These are phyloP conservation scores for Lepidothrix coronata DNA, from an alignment of 2,113 vertebrate species.

Conservation along the genomic window DNA sequence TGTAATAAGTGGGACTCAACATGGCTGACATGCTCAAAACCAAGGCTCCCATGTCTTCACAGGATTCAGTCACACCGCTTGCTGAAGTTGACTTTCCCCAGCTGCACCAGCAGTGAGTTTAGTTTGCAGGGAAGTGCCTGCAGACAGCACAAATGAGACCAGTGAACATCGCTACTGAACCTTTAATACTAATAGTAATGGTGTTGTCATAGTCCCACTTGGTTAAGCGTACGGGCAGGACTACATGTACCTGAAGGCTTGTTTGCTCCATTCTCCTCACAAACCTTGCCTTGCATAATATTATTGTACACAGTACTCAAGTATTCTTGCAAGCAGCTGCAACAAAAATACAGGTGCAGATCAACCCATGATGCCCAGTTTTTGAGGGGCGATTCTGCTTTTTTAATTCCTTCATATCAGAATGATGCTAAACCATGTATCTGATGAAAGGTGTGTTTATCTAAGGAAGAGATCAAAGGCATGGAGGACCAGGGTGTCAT, in stretches of 20 bases:
- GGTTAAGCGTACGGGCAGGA: background rate
- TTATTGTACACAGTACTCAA: background rate
- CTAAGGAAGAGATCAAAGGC: background rate
- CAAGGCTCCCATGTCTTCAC: background rate
- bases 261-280: background rate
- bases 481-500: background rate
- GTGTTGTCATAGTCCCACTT: background rate
- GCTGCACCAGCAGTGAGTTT: background rate
- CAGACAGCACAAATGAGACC: background rate
- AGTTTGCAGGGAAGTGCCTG: background rate
- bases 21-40: background rate
- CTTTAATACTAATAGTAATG: rapidly evolving
- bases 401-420: background rate
- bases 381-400: background rate
- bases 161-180: background rate
- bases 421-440: background rate
- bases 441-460: background rate
- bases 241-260: background rate
- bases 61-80: background rate
- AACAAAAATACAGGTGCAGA: background rate
- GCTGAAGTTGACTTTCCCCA: background rate
- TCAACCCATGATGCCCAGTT: background rate
- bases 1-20: background rate
- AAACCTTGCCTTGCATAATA: background rate
- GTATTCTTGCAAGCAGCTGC: background rate